Percentiles rank a stretch among this genome's conserved stretches.
These are phyloP conservation scores for Phengaris alcon DNA, from an alignment of 2,888 invertebrate species.

Conservation along the genomic window DNA sequence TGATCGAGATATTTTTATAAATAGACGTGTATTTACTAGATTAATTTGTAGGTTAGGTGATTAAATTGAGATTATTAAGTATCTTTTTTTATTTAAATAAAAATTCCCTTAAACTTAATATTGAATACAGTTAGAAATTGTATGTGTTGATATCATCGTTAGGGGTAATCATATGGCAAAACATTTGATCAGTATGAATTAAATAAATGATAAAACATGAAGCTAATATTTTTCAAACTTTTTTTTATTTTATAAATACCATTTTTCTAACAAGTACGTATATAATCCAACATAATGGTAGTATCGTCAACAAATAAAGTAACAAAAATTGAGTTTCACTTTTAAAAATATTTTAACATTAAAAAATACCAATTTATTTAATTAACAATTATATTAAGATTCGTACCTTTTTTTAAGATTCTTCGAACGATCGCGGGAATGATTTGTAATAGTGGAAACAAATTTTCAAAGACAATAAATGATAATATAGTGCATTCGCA, in stretches of 20 bases:
- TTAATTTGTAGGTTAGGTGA: constrained; percentile 48
- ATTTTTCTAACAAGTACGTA: constrained; percentile 3
- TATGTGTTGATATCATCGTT: too few relatives aligned
- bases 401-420: not conserved
- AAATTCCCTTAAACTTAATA: not conserved
- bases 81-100: not conserved
- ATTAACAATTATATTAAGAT: not conserved
- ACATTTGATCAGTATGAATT: not conserved
- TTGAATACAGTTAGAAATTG: too few relatives aligned
- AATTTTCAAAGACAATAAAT: not conserved
- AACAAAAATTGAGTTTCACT: constrained; percentile 17
- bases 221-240: not conserved
- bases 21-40: constrained; percentile 42
- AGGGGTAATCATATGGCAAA: too few relatives aligned
- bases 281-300: constrained; percentile 1
- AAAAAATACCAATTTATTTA: constrained; percentile 15
- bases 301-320: constrained; percentile 16
- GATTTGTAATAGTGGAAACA: not conserved
- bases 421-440: constrained; percentile 5
- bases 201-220: not conserved
- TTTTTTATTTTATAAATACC: constrained; percentile 7
- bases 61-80: constrained; percentile 40
- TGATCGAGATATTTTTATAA: constrained; percentile 53
- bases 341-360: constrained; percentile 4
- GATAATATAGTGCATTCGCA: not conserved